Evolutionary conservation across 1,140 invertebrate genomes (phyloP), one percentile per base, ranked within the genome.

Genomic region (Drosophila lacertosa): DNA sequence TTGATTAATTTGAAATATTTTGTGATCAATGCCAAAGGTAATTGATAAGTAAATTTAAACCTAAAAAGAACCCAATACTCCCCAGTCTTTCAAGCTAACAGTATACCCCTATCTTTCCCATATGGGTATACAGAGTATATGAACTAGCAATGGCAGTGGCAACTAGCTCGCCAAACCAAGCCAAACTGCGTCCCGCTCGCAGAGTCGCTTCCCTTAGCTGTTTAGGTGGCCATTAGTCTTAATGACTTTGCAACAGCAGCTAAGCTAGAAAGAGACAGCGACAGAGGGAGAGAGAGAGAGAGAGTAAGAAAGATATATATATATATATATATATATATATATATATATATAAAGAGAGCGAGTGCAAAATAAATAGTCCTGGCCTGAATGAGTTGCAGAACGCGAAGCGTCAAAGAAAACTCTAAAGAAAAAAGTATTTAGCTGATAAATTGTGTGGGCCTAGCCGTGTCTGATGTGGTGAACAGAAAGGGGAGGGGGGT

Each of bases 181-280:
- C 6, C 35, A 13, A 29, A n/a, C n/a, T 0, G 24, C 3, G 24
- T 3, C 40, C 16, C 32, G 22, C 10, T 20, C 37, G 18, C 33
- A 24, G n/a, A 47, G 22, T 29, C 24, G 10, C 22, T 39, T 24
- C 57, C 57, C 42, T 68, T 18, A 4, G 13, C 39, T 29, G 50
- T 59, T 72, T 66, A 84, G 81, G 62, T 84, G 77, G 81, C 77
- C 81, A 84, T 84, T 84, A 84, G 81, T 84, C 77, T 68, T 84
- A 84, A 84, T 84, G 81, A 84, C 81, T 84, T 80, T 5, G 51
- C 35, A 32, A 18, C n/a, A 29, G 66, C 57, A 29, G n/a, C n/a
- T n/a, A n/a, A n/a, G n/a, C n/a, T n/a, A n/a, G n/a, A n/a, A n/a
- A 59, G 32, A 32, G 64, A 44, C 44, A 47, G 45, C 29, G 32